Conservation (phyloP, 1,140 invertebrate species). For the Drosophila micromelanica region DNA sequence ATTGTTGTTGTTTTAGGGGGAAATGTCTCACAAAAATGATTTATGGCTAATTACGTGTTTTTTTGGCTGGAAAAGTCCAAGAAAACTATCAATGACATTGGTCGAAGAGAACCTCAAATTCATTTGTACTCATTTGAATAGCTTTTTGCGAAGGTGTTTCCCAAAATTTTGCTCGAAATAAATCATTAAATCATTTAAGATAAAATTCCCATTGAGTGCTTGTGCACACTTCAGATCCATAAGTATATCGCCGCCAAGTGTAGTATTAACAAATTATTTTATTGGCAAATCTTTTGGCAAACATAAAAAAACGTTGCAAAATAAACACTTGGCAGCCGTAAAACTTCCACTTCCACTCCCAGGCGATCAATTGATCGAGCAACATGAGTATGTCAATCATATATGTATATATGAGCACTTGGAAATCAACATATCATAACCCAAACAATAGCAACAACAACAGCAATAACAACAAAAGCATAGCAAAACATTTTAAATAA, state of each 20-base stretch:
- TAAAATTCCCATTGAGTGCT: constrained; percentile 8
- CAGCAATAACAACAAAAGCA: constrained; percentile 11
- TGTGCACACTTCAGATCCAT: constrained; percentile 23
- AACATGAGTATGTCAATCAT: constrained; percentile 52
- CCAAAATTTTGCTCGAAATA: background rate
- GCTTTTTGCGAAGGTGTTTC: too few species aligned
- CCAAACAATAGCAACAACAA: constrained; percentile 20
- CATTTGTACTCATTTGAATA: too few species aligned
- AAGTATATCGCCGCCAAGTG: constrained; percentile 37
- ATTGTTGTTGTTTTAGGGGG: constrained; percentile 15
- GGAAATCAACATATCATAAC: constrained; percentile 41
- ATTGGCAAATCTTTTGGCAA: constrained; percentile 28
- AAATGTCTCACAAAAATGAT: constrained; percentile 75
- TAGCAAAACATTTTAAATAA: constrained; percentile 39
- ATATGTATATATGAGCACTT: constrained; percentile 31
- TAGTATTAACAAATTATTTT: constrained; percentile 37
- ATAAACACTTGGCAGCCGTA: constrained; percentile 31
- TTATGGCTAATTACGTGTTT: constrained; percentile 64
- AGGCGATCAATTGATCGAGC: constrained; percentile 38
- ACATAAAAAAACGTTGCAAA: constrained; percentile 24
- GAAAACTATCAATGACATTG: too few species aligned
- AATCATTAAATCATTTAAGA: too few species aligned
- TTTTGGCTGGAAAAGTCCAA: background rate
- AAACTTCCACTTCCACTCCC: constrained; percentile 42
- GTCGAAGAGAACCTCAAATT: too few species aligned